Conservation (phyloP, 2,888 invertebrate genomes). For the Cephus spinipes region DNA sequence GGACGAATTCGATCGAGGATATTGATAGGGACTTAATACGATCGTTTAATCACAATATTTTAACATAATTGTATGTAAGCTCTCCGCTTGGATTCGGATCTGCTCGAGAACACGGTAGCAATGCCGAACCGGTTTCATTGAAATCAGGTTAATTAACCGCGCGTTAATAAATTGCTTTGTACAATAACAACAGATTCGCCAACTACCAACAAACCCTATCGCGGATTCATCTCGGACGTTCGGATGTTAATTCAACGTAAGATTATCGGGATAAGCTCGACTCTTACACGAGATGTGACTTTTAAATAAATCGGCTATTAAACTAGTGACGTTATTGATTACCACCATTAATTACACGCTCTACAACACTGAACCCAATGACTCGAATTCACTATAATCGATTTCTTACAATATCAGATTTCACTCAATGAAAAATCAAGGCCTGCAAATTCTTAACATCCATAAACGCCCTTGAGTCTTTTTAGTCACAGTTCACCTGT, state of each 20-base stretch:
- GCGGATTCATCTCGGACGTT: not conserved
- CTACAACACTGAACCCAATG: not conserved
- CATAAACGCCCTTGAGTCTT: not conserved
- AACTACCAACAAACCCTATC: not conserved
- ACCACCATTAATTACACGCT: slow-evolving; percentile 45
- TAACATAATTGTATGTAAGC: slow-evolving; percentile 49
- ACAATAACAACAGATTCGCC: not conserved
- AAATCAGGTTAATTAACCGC: slow-evolving; percentile 55
- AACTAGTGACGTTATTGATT: slow-evolving; percentile 55
- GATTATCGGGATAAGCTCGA: not conserved
- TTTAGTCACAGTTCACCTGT: not conserved
- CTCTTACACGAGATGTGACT: not conserved
- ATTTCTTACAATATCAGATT: not conserved
- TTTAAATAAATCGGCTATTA: slow-evolving; percentile 33
- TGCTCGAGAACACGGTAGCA: slow-evolving; percentile 14
- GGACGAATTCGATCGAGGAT: not conserved
- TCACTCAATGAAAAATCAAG: not conserved
- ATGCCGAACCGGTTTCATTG: slow-evolving; percentile 55
- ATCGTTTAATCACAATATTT: slow-evolving; percentile 47
- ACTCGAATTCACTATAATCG: not conserved
- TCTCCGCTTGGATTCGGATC: slow-evolving; percentile 15
- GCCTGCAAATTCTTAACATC: not conserved
- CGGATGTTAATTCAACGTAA: not conserved
- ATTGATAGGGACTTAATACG: slow-evolving; percentile 22
- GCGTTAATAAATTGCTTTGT: slow-evolving; percentile 50